A percentile compares a stretch with the other conserved stretches of the same genome.
Evolutionary conservation across 2,888 invertebrate species (phyloP).

Genomic region (Lamellibrachia columna): DNA sequence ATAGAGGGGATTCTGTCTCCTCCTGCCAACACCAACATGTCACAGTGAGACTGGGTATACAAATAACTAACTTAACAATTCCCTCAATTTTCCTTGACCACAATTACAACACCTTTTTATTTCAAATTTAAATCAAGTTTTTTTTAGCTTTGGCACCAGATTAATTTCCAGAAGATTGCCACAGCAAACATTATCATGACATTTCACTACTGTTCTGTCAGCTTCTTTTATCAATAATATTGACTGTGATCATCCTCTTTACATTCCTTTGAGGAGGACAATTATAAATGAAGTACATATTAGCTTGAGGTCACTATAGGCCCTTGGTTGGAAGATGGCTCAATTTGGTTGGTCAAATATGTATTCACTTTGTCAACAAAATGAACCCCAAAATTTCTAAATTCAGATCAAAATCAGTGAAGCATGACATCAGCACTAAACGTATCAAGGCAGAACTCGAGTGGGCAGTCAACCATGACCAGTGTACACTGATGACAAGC

Average conservation of each 20-base stretch:
- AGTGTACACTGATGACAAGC: not conserved
- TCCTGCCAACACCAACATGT: not conserved
- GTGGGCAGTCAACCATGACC: not conserved
- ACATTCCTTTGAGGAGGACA: not conserved
- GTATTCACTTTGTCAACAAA: not conserved
- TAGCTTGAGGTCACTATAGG: not conserved
- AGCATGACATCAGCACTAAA: not conserved
- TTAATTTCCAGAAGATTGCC: too few relatives aligned
- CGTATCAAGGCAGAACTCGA: not conserved
- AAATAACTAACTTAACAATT: too few relatives aligned
- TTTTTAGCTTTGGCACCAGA: too few relatives aligned
- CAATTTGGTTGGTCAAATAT: not conserved
- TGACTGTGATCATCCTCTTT: not conserved
- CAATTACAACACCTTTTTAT: too few relatives aligned
- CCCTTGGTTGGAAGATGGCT: not conserved
- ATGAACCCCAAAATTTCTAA: not conserved
- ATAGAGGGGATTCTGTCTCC: not conserved
- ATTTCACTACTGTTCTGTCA: not conserved
- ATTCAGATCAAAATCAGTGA: not conserved
- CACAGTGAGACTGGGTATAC: not conserved
- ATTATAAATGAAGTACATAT: not conserved
- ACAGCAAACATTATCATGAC: not conserved
- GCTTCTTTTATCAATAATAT: not conserved
- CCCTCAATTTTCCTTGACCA: too few relatives aligned
- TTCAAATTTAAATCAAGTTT: not conserved